Percentiles rank a stretch among this genome's conserved stretches.
Evolutionary conservation across 37 sponge, comb jelly and placozoan genomes (phyloP).

Genomic region (Hexactinellida sp.): DNA sequence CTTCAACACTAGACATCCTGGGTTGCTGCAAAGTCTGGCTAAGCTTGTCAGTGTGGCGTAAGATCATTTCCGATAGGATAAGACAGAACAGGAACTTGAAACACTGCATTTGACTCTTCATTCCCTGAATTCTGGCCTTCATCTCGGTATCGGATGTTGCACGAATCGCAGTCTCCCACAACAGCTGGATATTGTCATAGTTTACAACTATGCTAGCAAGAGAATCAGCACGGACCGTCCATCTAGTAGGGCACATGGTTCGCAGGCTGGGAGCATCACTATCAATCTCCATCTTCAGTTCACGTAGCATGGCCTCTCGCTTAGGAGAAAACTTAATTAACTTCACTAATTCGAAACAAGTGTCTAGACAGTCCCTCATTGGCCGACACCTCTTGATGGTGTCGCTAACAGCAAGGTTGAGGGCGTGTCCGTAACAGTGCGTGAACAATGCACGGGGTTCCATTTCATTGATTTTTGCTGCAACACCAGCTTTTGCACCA

Average conservation of each 20-base stretch:
- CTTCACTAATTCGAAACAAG: slow-evolving; percentile 40
- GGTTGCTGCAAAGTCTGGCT: neutral
- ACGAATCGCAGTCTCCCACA: neutral
- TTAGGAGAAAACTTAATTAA: slow-evolving; percentile 54
- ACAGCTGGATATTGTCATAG: neutral
- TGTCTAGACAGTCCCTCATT: slow-evolving; percentile 46
- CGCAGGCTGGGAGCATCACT: slow-evolving; percentile 36
- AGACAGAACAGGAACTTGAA: neutral
- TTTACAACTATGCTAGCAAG: slow-evolving; percentile 23
- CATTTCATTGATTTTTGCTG: slow-evolving; percentile 1
- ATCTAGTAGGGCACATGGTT: slow-evolving; percentile 26
- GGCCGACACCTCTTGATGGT: slow-evolving; percentile 30
- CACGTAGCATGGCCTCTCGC: slow-evolving; percentile 33
- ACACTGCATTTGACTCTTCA: neutral
- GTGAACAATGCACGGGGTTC: slow-evolving; percentile 39
- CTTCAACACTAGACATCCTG: neutral
- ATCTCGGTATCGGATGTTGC: slow-evolving; percentile 23
- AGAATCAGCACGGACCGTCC: slow-evolving; percentile 28
- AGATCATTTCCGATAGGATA: neutral
- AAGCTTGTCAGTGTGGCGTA: slow-evolving; percentile 1
- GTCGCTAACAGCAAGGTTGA: slow-evolving; percentile 38
- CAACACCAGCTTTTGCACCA: slow-evolving; percentile 22
- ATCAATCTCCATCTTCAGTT: slow-evolving; percentile 37
- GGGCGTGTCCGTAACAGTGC: slow-evolving; percentile 66
- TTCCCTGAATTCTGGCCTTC: slow-evolving; percentile 21